phyloP scores from a whole-genome alignment of 2,888 invertebrate genomes.

The Dolichomitus sp. region DNA sequence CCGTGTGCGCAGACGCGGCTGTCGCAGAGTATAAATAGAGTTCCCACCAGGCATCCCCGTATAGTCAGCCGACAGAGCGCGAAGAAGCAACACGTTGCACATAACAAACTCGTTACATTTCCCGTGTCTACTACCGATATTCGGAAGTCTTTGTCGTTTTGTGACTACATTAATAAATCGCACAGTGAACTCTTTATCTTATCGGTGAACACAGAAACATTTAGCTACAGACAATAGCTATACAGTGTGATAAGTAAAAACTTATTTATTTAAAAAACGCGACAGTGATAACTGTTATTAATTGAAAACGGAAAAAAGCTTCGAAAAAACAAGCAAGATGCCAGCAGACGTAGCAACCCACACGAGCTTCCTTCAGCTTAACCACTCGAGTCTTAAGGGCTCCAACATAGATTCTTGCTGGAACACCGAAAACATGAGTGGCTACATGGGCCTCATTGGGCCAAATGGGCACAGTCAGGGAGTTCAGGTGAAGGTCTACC shows the following conservation, averaged over 20 bases:
- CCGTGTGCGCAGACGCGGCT: slow-evolving; percentile 46
- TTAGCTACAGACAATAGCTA: neutral
- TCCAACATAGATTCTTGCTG: slow-evolving; percentile 85
- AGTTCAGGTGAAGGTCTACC: slow-evolving; percentile 89
- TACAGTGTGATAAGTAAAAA: neutral
- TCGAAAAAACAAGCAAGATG: slow-evolving; percentile 75
- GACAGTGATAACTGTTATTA: neutral
- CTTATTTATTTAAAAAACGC: neutral
- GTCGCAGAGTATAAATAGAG: slow-evolving; percentile 54
- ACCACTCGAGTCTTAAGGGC: slow-evolving; percentile 78
- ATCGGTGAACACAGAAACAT: slow-evolving; percentile 1
- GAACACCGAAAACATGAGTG: slow-evolving; percentile 89
- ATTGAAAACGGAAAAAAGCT: neutral
- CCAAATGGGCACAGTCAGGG: slow-evolving; percentile 88
- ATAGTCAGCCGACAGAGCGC: slow-evolving; percentile 52
- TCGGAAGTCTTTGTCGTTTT: neutral
- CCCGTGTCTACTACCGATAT: neutral
- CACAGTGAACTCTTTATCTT: slow-evolving; percentile 4
- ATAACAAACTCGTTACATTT: neutral
- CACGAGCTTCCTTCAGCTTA: slow-evolving; percentile 80
- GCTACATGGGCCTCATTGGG: slow-evolving; percentile 88
- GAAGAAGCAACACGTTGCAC: slow-evolving; percentile 34
- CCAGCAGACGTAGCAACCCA: slow-evolving; percentile 85
- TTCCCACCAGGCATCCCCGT: slow-evolving; percentile 39
- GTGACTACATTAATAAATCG: neutral